Conservation (phyloP, 2,797 vertebrate genomes). For the Dryobates pubescens region DNA sequence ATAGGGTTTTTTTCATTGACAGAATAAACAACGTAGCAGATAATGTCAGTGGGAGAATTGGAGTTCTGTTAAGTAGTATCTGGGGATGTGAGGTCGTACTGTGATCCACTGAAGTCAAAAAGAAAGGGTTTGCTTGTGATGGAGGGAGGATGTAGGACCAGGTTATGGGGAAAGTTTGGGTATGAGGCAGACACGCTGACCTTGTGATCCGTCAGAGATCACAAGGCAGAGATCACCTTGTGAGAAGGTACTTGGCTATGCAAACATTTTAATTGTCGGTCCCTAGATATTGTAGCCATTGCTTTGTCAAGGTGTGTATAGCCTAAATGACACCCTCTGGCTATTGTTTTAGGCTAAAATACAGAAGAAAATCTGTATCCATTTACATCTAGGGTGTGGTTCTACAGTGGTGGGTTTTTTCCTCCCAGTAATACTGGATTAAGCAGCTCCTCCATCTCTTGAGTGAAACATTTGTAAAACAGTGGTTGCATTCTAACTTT, state of each 20-base stretch:
- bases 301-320: constrained; percentile 14
- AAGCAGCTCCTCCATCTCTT: background rate
- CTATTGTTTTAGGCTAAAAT: constrained; percentile 44
- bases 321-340: constrained; percentile 33
- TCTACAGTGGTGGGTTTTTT: background rate
- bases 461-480: background rate
- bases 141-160: background rate
- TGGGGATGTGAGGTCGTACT: background rate
- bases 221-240: background rate
- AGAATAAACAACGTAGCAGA: accelerated
- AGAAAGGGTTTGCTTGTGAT: background rate
- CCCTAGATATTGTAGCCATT: background rate
- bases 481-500: background rate
- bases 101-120: background rate
- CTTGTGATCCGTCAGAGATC: background rate
- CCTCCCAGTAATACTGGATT: background rate
- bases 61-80: background rate
- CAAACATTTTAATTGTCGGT: constrained; percentile 35
- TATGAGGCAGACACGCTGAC: background rate
- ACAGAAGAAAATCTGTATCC: constrained; percentile 34
- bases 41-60: background rate
- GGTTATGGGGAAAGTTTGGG: background rate
- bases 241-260: background rate
- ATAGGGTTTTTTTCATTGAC: background rate
- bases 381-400: constrained; percentile 40